These are phyloP conservation scores for Sthenelais limicola DNA, from an alignment of 2,888 invertebrate species.

Conservation along the genomic window DNA sequence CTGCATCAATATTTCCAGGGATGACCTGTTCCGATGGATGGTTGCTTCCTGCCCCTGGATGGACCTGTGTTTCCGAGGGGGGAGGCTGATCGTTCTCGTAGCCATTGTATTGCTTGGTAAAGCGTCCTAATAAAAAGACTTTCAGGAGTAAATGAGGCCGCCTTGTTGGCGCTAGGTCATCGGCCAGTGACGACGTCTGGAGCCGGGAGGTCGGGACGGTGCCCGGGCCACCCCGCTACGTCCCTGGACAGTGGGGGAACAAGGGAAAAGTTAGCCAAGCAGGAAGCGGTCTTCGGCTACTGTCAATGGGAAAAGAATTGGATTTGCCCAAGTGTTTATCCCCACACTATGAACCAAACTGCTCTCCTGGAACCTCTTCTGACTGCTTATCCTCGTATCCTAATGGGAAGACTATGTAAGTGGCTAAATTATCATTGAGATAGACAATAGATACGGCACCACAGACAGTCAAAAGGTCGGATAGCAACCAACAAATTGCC, in stretches of 20 bases:
- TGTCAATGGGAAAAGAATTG: too few species aligned
- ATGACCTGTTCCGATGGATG: conserved; percentile 53
- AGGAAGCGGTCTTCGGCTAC: not conserved
- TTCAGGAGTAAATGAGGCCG: not conserved
- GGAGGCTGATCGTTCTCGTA: conserved; percentile 19
- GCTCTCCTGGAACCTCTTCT: too few species aligned
- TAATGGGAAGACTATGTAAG: too few species aligned
- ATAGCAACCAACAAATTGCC: not conserved
- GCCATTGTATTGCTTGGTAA: too few species aligned
- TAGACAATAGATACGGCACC: too few species aligned
- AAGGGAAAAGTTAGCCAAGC: not conserved
- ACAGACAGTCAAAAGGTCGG: not conserved
- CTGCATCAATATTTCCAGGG: conserved; percentile 86
- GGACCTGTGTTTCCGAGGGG: conserved; percentile 26
- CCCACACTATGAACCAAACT: too few species aligned
- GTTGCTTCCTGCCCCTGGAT: conserved; percentile 49
- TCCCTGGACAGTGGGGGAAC: not conserved
- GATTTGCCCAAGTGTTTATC: too few species aligned
- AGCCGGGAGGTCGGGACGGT: not conserved
- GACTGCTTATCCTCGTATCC: too few species aligned
- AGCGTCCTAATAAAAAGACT: too few species aligned
- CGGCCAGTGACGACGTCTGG: not conserved
- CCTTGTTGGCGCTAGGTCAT: not conserved
- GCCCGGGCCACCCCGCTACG: not conserved
- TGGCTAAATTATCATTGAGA: too few species aligned